Conservation (phyloP, 2,888 invertebrate species). For the Temnothorax unifasciatus region DNA sequence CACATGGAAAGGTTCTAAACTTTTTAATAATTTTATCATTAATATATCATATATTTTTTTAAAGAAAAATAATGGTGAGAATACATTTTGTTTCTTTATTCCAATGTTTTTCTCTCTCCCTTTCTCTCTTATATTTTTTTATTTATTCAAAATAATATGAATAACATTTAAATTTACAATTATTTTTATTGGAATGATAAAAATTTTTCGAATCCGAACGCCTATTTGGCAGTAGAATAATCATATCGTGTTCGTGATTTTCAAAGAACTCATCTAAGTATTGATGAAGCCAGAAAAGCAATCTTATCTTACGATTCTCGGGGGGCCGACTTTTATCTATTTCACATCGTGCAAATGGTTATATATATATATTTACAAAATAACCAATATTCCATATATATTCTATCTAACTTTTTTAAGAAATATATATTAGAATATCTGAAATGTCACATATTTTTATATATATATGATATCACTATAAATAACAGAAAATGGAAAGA, state of each 20-base stretch:
- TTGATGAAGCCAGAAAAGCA: slow-evolving; percentile 13
- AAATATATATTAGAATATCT: slow-evolving; percentile 34
- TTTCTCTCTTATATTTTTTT: slow-evolving; percentile 56
- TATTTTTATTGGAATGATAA: slow-evolving; percentile 74
- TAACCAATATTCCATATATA: background rate
- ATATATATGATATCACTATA: background rate
- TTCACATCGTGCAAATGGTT: background rate
- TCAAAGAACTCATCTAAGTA: slow-evolving; percentile 11
- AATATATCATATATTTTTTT: background rate
- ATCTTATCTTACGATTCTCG: slow-evolving; percentile 17
- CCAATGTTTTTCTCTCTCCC: slow-evolving; percentile 68
- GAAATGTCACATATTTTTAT: background rate
- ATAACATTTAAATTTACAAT: slow-evolving; percentile 67
- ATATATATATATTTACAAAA: slow-evolving; percentile 24
- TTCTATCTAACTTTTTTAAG: slow-evolving; percentile 11
- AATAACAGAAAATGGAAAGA: slow-evolving; percentile 20
- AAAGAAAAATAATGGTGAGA: background rate
- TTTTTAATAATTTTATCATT: background rate
- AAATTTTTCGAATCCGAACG: slow-evolving; percentile 60
- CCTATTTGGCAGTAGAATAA: slow-evolving; percentile 42
- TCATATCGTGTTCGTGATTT: slow-evolving; percentile 3
- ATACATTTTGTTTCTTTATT: slow-evolving; percentile 33
- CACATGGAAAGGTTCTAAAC: background rate
- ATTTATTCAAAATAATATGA: slow-evolving; percentile 75
- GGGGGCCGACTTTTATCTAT: background rate